Conservation (phyloP, 2,888 invertebrate genomes). For the Agrenia bidenticulata region DNA sequence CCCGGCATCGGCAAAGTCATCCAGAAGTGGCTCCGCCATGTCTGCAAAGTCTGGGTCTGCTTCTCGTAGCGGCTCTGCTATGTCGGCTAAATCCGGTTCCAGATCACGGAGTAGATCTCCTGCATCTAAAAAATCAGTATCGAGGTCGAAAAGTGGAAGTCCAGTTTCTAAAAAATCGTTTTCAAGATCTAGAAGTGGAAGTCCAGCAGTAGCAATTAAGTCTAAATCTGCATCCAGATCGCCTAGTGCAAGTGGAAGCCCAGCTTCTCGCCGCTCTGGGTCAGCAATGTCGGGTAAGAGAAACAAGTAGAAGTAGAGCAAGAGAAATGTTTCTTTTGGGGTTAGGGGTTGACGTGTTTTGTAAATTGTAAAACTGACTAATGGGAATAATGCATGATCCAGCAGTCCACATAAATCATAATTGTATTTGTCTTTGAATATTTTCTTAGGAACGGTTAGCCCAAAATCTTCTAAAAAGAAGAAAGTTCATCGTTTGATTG, state of each 20-base stretch:
- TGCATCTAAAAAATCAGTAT: constrained; percentile 56
- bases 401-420: too few species aligned
- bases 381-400: too few species aligned
- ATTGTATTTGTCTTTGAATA: not conserved
- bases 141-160: constrained; percentile 45
- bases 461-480: not conserved
- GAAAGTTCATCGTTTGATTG: too few species aligned
- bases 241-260: constrained; percentile 19
- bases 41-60: constrained; percentile 26
- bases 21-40: constrained; percentile 39
- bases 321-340: too few species aligned
- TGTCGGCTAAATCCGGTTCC: constrained; percentile 49
- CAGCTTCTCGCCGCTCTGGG: constrained; percentile 14
- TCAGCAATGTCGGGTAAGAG: constrained; percentile 5
- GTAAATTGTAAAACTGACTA: too few species aligned
- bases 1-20: constrained; percentile 57
- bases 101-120: constrained; percentile 53
- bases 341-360: too few species aligned
- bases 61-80: constrained; percentile 24
- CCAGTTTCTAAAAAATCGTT: constrained; percentile 24
- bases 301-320: too few species aligned
- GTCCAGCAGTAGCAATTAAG: constrained; percentile 45
- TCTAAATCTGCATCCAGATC: constrained; percentile 21
- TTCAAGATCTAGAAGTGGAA: constrained; percentile 42
- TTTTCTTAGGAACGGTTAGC: not conserved